phyloP scores from a whole-genome alignment of 1,140 invertebrate genomes.

The Aphelinus certus region DNA sequence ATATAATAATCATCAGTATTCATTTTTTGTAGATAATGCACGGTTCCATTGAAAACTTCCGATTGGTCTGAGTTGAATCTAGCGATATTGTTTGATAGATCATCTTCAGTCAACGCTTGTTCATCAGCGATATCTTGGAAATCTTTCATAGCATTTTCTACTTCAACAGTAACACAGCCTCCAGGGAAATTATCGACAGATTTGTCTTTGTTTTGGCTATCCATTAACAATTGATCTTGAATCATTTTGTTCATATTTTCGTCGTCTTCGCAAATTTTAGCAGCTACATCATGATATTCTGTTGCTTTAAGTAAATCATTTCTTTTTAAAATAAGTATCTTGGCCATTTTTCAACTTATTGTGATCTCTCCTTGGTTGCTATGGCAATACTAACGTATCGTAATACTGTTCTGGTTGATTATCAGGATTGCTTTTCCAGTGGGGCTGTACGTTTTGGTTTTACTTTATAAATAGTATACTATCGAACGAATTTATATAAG shows the following conservation, averaged over 20 bases:
- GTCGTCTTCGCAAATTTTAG: background rate
- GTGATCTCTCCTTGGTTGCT: no score
- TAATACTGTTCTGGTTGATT: no score
- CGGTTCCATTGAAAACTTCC: constrained; percentile 18
- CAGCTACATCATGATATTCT: background rate
- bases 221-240: constrained; percentile 16
- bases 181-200: background rate
- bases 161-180: constrained; percentile 7
- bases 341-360: no score
- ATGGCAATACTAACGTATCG: no score
- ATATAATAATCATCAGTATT: constrained; percentile 3
- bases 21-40: background rate
- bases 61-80: constrained; percentile 18
- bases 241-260: constrained; percentile 11
- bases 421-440: constrained; percentile 25
- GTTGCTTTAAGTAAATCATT: constrained; percentile 28
- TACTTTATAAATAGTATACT: constrained; percentile 38
- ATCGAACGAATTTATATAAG: constrained; percentile 41
- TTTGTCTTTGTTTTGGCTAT: background rate
- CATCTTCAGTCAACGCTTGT: background rate
- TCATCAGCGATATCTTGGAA: background rate
- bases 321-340: constrained; percentile 16
- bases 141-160: constrained; percentile 18
- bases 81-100: constrained; percentile 1
- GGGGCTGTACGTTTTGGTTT: constrained; percentile 29